Evolutionary conservation across 2,888 invertebrate genomes (phyloP).

Genomic region (Tuberolachnus salignus): DNA sequence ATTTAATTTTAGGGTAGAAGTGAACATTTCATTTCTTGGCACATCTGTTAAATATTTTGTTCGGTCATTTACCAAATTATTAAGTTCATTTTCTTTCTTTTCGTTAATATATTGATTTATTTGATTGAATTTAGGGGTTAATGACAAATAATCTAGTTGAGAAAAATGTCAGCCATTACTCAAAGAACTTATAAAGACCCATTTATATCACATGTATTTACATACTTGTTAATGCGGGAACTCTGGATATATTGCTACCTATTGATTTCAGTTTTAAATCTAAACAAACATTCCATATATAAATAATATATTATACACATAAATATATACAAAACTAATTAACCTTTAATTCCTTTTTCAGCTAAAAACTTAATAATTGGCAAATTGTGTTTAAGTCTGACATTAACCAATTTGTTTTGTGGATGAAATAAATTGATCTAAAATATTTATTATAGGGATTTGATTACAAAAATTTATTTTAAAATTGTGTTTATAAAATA

Average conservation of each 20-base stretch:
- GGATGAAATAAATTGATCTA: conserved; percentile 39
- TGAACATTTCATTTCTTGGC: conserved; percentile 11
- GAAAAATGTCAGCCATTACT: background rate
- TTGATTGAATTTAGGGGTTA: conserved; percentile 22
- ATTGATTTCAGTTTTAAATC: conserved; percentile 46
- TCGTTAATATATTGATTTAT: conserved; percentile 13
- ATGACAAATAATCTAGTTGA: conserved; percentile 35
- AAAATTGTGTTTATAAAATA: too few relatives aligned
- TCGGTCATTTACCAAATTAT: conserved; percentile 31
- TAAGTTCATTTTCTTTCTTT: conserved; percentile 1
- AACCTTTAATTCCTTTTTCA: conserved; percentile 43
- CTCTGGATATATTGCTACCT: conserved; percentile 13
- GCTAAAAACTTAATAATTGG: conserved; percentile 42
- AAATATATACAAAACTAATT: background rate
- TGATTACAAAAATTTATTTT: too few relatives aligned
- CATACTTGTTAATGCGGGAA: conserved; percentile 32
- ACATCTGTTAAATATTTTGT: conserved; percentile 18
- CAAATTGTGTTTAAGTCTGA: conserved; percentile 40
- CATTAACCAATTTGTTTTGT: conserved; percentile 47
- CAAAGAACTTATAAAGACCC: background rate
- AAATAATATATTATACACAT: background rate
- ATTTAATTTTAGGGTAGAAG: conserved; percentile 20
- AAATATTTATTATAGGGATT: background rate
- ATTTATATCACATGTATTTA: background rate
- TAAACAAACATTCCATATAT: background rate